These are phyloP conservation scores for Tenthredo livida DNA, from an alignment of 2,888 invertebrate species.

Conservation along the genomic window DNA sequence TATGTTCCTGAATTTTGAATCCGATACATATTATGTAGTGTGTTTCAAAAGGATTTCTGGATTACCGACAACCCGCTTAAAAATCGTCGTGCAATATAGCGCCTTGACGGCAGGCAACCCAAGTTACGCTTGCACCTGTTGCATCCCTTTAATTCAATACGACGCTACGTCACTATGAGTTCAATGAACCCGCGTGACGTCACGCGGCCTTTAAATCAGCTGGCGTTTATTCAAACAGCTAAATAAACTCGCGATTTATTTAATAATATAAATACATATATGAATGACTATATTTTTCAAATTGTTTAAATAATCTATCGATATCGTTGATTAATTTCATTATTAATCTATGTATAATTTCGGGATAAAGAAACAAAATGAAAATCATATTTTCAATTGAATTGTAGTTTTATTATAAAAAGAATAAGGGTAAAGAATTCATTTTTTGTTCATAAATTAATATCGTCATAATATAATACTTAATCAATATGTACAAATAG, in stretches of 20 bases:
- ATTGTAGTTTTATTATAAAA: background rate
- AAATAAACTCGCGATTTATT: background rate
- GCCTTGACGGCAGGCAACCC: background rate
- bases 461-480: background rate
- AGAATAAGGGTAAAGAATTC: background rate
- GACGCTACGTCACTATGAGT: conserved; percentile 10
- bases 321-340: background rate
- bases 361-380: background rate
- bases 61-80: background rate
- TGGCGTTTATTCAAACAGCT: background rate
- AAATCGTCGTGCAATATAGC: background rate
- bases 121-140: conserved; percentile 19
- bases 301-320: too few species aligned
- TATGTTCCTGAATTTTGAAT: background rate
- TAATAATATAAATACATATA: too few species aligned
- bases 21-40: background rate
- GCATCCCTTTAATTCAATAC: conserved; percentile 34
- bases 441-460: background rate
- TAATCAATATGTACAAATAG: background rate
- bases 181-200: background rate
- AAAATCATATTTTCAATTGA: background rate
- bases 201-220: background rate
- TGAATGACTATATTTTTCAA: too few species aligned
- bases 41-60: background rate
- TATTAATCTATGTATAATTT: background rate